Conservation (phyloP, 1,140 invertebrate species). For the Hylaeus anthracinus region DNA sequence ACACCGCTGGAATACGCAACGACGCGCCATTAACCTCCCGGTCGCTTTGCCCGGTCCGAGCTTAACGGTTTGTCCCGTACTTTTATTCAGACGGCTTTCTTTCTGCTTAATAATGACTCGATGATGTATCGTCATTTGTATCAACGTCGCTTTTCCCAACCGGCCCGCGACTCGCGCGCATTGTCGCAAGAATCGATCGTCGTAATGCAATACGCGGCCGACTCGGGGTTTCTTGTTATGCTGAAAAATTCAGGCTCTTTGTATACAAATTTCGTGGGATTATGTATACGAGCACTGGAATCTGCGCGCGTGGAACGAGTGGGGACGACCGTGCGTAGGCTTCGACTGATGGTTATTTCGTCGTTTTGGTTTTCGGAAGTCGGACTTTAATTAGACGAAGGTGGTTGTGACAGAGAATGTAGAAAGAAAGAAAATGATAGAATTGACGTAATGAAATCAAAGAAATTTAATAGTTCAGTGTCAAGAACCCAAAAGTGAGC, state of each 20-base stretch:
- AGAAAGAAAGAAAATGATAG: no score
- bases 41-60: slow-evolving; percentile 60
- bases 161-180: not conserved
- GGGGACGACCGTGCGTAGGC: no score
- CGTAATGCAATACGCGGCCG: not conserved
- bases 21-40: slow-evolving; percentile 75
- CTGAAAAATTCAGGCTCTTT: not conserved
- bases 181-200: not conserved
- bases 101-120: slow-evolving; percentile 52
- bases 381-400: no score
- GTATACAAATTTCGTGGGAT: not conserved
- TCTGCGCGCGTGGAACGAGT: no score
- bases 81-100: slow-evolving; percentile 45
- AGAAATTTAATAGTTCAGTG: no score
- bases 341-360: no score
- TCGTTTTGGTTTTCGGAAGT: no score
- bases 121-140: slow-evolving; percentile 58
- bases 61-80: slow-evolving; percentile 58
- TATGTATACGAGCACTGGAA: no score
- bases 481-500: no score
- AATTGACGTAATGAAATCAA: no score
- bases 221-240: not conserved
- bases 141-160: slow-evolving; percentile 6
- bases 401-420: no score
- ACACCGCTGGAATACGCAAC: slow-evolving; percentile 76